Conservation (phyloP, 2,888 invertebrate genomes). For the Notodonta dromedarius region DNA sequence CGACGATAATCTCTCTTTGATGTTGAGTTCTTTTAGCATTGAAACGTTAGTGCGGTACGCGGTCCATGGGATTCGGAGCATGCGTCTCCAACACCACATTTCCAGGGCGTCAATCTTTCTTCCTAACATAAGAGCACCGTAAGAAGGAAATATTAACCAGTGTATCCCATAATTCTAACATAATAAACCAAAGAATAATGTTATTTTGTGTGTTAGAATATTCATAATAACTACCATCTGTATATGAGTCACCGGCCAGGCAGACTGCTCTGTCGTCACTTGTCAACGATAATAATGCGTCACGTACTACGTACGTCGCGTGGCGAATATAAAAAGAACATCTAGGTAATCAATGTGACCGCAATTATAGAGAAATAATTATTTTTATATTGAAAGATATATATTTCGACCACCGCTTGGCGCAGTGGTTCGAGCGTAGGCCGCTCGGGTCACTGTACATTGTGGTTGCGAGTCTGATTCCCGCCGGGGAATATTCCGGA, state of each 20-base stretch:
- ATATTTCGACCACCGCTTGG: too few relatives aligned
- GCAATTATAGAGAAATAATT: neutral
- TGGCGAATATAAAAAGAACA: neutral
- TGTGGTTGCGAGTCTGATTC: too few relatives aligned
- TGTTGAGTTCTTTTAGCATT: too few relatives aligned
- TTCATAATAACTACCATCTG: neutral
- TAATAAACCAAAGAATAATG: neutral
- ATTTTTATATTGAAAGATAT: neutral
- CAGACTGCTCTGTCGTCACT: neutral
- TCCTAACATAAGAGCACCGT: too few relatives aligned
- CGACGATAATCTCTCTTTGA: too few relatives aligned
- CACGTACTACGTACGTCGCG: neutral
- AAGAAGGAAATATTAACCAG: neutral
- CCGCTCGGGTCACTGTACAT: too few relatives aligned
- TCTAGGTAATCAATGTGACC: neutral
- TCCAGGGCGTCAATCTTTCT: too few relatives aligned
- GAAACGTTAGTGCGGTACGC: too few relatives aligned
- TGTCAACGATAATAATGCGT: neutral
- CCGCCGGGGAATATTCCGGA: too few relatives aligned
- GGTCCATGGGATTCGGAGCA: too few relatives aligned
- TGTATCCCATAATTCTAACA: neutral
- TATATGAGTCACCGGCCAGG: neutral
- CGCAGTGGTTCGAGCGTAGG: too few relatives aligned
- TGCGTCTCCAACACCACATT: too few relatives aligned
- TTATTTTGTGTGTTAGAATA: neutral